Percentiles rank a stretch among this genome's conserved stretches.
These are phyloP conservation scores for Diarsia mendica DNA, from an alignment of 2,888 invertebrate genomes.

Conservation along the genomic window DNA sequence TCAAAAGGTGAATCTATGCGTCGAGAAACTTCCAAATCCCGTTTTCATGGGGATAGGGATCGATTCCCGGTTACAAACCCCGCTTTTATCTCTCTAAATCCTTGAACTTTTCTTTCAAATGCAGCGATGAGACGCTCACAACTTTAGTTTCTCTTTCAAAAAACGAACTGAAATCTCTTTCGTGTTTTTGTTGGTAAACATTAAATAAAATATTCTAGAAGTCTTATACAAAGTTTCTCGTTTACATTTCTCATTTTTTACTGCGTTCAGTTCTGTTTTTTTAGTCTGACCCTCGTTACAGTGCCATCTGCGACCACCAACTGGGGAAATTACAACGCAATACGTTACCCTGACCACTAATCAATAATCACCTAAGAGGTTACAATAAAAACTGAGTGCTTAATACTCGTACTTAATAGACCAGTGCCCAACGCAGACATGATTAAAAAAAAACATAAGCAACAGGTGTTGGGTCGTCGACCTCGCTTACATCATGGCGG, in stretches of 20 bases:
- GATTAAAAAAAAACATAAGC: constrained; percentile 72
- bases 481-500: constrained; percentile 81
- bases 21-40: constrained; percentile 60
- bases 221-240: constrained; percentile 8
- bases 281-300: constrained; percentile 4
- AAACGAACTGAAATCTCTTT: constrained; percentile 39
- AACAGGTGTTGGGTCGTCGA: constrained; percentile 77
- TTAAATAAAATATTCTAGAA: constrained; percentile 16
- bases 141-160: constrained; percentile 54
- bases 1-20: constrained; percentile 58
- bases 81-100: constrained; percentile 63
- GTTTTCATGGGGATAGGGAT: constrained; percentile 61
- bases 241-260: constrained; percentile 13
- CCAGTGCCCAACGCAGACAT: constrained; percentile 76
- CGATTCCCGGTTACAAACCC: constrained; percentile 61
- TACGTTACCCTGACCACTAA: constrained; percentile 73
- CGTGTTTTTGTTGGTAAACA: constrained; percentile 29
- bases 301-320: constrained; percentile 39
- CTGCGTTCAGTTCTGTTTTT: constrained; percentile 7
- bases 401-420: constrained; percentile 78
- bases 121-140: constrained; percentile 42
- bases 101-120: constrained; percentile 62
- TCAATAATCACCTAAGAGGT: constrained; percentile 81
- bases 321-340: constrained; percentile 43
- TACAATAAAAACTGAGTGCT: constrained; percentile 80